Evolutionary conservation across 1,140 invertebrate species (phyloP).

Genomic region (Trypoxylus dichotomus): DNA sequence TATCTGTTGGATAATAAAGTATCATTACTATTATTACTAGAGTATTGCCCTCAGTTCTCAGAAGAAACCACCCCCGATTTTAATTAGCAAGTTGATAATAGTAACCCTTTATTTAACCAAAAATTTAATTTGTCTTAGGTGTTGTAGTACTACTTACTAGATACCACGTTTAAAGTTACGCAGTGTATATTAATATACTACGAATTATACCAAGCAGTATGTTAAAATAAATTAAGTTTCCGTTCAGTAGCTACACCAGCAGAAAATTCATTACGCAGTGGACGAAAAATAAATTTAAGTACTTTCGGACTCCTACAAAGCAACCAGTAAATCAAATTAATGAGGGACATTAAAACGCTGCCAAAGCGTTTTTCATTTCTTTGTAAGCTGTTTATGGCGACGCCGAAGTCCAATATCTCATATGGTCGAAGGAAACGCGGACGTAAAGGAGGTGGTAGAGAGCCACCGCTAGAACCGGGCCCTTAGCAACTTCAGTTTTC

Average conservation of each 20-base stretch:
- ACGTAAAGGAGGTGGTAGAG: neutral
- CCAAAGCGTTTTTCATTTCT: conserved; percentile 24
- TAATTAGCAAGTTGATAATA: too few species aligned
- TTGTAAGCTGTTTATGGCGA: conserved; percentile 25
- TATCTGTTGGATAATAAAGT: too few species aligned
- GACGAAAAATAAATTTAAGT: conserved; percentile 12
- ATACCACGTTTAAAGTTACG: neutral
- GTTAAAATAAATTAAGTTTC: neutral
- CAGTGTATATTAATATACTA: neutral
- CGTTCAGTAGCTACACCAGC: neutral
- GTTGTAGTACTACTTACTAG: too few species aligned
- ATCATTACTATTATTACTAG: too few species aligned
- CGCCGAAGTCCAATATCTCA: conserved; percentile 23
- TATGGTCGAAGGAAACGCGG: neutral
- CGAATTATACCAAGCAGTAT: neutral
- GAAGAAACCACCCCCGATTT: too few species aligned
- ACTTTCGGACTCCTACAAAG: conserved; percentile 7
- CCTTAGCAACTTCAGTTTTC: neutral
- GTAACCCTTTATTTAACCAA: too few species aligned
- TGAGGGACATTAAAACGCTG: conserved; percentile 21
- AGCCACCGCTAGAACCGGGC: neutral
- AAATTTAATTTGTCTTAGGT: too few species aligned
- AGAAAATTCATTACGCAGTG: conserved; percentile 3
- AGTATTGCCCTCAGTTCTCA: too few species aligned
- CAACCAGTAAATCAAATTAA: conserved; percentile 19